Conservation (phyloP, 2,888 invertebrate species). For the Pocota personata region DNA sequence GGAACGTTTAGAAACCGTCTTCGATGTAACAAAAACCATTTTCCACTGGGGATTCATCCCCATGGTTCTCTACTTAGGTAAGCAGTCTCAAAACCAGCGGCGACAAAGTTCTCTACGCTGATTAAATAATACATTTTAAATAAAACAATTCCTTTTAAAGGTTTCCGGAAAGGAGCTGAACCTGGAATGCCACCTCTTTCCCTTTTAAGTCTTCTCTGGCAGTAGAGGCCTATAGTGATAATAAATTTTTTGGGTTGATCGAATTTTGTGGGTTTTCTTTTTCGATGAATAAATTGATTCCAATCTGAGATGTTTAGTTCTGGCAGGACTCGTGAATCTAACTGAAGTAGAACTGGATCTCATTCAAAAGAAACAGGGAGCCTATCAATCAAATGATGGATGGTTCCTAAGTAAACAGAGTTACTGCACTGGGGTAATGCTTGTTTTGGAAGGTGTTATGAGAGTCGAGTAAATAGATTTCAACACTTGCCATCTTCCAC, state of each 20-base stretch:
- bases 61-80: slow-evolving; percentile 87
- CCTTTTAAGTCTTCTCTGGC: slow-evolving; percentile 81
- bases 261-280: not conserved
- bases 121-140: no score
- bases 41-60: slow-evolving; percentile 90
- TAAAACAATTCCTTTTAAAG: slow-evolving; percentile 82
- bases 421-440: no score
- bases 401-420: no score
- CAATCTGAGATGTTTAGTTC: no score
- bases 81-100: slow-evolving; percentile 69
- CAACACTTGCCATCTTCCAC: no score
- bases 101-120: slow-evolving; percentile 1
- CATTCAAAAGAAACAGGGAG: no score
- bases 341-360: no score
- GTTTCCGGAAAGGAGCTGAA: slow-evolving; percentile 87
- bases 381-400: no score
- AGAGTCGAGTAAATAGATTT: no score
- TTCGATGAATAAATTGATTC: not conserved
- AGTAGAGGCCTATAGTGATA: slow-evolving; percentile 75
- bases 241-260: slow-evolving; percentile 14
- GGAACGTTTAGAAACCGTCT: slow-evolving; percentile 85
- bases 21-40: slow-evolving; percentile 85
- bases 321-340: no score
- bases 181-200: slow-evolving; percentile 86
- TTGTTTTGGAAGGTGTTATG: no score